Evolutionary conservation across 2,113 vertebrate genomes (phyloP).

Genomic region (Microcebus tavaratra): DNA sequence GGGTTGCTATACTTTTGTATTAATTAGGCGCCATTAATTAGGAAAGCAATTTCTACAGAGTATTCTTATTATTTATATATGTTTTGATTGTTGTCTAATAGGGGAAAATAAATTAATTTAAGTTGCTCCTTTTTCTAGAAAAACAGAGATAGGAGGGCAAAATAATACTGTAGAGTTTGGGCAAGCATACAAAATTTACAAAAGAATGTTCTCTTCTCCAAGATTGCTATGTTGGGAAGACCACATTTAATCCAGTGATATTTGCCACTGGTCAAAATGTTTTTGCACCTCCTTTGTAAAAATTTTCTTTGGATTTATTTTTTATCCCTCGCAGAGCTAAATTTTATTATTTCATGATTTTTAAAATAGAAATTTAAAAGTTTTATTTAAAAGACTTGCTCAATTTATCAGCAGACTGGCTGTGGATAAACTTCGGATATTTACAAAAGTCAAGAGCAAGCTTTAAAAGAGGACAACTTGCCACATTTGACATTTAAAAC

Average conservation of each 20-base stretch:
- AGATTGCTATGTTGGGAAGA: background rate
- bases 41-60: background rate
- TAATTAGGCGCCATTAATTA: background rate
- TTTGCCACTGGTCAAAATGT: background rate
- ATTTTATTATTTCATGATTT: background rate
- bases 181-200: background rate
- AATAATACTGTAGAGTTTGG: background rate
- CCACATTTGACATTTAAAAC: background rate
- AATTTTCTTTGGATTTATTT: constrained; percentile 1
- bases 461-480: constrained; percentile 24
- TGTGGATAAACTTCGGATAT: background rate
- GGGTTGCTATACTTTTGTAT: background rate
- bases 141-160: background rate
- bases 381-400: background rate
- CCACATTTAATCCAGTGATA: background rate
- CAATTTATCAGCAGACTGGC: background rate
- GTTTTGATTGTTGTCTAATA: background rate
- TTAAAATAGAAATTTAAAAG: background rate
- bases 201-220: background rate
- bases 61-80: background rate
- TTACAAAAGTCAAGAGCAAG: background rate
- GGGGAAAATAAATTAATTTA: background rate
- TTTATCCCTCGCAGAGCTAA: background rate
- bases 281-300: background rate
- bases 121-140: background rate